These are phyloP conservation scores for Apostichopus californicus DNA, from an alignment of 35 echinoderm and acorn worm species.

Conservation along the genomic window DNA sequence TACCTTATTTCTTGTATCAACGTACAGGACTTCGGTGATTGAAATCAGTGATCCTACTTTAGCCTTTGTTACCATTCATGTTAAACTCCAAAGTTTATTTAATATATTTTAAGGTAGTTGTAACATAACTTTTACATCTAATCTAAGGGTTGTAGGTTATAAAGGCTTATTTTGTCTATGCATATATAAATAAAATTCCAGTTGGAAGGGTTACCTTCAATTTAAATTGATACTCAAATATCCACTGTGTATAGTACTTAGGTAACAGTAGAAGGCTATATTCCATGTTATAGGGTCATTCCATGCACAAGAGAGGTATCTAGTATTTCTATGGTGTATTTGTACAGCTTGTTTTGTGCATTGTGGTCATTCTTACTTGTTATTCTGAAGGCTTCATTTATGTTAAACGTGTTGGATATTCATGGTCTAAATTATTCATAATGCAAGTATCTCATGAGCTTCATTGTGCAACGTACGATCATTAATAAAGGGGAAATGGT, in stretches of 20 bases:
- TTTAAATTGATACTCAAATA: background rate
- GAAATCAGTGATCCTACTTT: too few species aligned
- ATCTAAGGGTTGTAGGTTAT: too few species aligned
- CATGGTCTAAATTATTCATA: slow-evolving; percentile 28
- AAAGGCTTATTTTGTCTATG: background rate
- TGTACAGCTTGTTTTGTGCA: background rate
- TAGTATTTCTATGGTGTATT: background rate
- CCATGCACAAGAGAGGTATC: background rate
- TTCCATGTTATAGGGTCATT: slow-evolving; percentile 36
- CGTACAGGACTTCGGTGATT: too few species aligned
- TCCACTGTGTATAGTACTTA: background rate
- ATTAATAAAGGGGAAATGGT: slow-evolving; percentile 35
- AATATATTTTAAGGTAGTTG: too few species aligned
- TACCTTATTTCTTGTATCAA: too few species aligned
- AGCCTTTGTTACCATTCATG: too few species aligned
- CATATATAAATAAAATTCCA: background rate
- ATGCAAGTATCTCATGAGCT: background rate
- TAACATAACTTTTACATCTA: too few species aligned
- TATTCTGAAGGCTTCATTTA: background rate
- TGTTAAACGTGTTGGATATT: slow-evolving; percentile 7
- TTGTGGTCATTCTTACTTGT: background rate
- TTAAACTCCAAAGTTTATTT: too few species aligned
- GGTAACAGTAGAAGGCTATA: slow-evolving; percentile 22
- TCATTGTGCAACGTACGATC: slow-evolving; percentile 11
- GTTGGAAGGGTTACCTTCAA: background rate